Conservation (phyloP, 2,888 invertebrate genomes). For the Caenorhabditis japonica region DNA sequence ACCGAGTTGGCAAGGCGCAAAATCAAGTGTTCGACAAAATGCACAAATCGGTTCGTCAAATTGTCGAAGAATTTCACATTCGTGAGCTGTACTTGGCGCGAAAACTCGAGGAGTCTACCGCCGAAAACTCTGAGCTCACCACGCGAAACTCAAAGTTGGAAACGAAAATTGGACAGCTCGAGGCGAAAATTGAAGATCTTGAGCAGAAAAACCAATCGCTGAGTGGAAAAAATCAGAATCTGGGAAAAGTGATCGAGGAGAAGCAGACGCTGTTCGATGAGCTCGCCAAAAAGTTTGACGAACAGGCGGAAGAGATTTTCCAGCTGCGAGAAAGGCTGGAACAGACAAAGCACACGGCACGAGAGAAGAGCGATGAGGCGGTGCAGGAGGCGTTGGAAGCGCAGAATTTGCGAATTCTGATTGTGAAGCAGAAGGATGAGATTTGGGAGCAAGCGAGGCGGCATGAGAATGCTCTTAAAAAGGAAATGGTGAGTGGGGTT, state of each 20-base stretch:
- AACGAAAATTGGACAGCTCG: neutral
- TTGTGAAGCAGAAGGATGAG: constrained; percentile 17
- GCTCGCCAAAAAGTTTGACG: constrained; percentile 3
- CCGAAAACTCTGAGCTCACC: neutral
- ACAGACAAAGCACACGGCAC: neutral
- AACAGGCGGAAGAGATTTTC: constrained; percentile 11
- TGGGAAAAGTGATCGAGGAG: neutral
- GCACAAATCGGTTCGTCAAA: constrained; percentile 5
- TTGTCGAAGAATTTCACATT: constrained; percentile 39
- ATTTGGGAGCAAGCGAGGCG: constrained; percentile 5
- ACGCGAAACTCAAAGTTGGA: constrained; percentile 5
- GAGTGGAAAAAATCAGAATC: neutral
- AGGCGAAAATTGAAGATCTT: constrained; percentile 2
- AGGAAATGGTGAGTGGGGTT: too few relatives aligned
- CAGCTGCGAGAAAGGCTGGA: constrained; percentile 17
- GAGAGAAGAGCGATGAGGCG: constrained; percentile 17
- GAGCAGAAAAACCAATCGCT: constrained; percentile 1
- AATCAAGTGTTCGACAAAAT: constrained; percentile 35
- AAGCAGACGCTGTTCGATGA: constrained; percentile 6
- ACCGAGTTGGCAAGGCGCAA: constrained; percentile 33
- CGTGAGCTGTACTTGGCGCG: constrained; percentile 22
- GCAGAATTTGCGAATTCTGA: constrained; percentile 14
- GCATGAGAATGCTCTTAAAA: constrained; percentile 18
- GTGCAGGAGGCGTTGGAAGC: constrained; percentile 23
- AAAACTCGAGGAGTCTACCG: constrained; percentile 7